Evolutionary conservation across 2,797 vertebrate genomes (phyloP).

Genomic region (Parauchenoglanis punctatus): DNA sequence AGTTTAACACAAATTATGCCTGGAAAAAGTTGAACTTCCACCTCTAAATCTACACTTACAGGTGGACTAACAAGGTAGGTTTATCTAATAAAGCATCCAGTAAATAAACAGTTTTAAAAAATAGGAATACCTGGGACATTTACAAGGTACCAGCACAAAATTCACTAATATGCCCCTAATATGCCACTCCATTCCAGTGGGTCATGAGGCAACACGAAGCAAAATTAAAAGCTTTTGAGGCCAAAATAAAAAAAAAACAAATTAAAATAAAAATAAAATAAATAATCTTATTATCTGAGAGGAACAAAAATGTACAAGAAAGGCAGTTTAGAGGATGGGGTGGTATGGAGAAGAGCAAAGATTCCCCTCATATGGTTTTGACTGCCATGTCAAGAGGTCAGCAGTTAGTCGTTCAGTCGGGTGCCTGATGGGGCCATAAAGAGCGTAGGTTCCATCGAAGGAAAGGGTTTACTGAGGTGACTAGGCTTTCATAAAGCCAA

Average conservation of each 20-base stretch:
- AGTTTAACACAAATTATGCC: not conserved
- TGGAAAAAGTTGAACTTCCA: not conserved
- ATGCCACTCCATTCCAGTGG: not conserved
- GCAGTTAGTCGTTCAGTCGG: constrained; percentile 77
- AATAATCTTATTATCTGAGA: constrained; percentile 18
- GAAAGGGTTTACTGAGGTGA: constrained; percentile 75
- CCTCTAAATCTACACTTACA: not conserved
- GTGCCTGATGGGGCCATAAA: constrained; percentile 81
- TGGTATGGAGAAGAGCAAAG: constrained; percentile 62
- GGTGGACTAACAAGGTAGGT: not conserved
- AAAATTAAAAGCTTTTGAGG: constrained; percentile 2
- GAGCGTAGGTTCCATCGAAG: constrained; percentile 68
- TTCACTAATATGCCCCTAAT: not conserved
- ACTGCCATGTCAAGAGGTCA: constrained; percentile 77
- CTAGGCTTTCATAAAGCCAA: constrained; percentile 77
- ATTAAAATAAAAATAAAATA: not conserved
- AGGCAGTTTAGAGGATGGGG: not conserved
- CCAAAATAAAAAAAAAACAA: not conserved
- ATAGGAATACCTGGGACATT: not conserved
- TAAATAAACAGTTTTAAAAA: not conserved
- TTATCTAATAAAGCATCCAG: not conserved
- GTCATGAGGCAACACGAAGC: not conserved
- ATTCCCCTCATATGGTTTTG: constrained; percentile 76
- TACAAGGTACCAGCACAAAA: not conserved
- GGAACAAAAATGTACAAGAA: constrained; percentile 25